A percentile compares a stretch with the other conserved stretches of the same genome.
Evolutionary conservation across 2,113 vertebrate genomes (phyloP).

Genomic region (Silurus meridionalis): DNA sequence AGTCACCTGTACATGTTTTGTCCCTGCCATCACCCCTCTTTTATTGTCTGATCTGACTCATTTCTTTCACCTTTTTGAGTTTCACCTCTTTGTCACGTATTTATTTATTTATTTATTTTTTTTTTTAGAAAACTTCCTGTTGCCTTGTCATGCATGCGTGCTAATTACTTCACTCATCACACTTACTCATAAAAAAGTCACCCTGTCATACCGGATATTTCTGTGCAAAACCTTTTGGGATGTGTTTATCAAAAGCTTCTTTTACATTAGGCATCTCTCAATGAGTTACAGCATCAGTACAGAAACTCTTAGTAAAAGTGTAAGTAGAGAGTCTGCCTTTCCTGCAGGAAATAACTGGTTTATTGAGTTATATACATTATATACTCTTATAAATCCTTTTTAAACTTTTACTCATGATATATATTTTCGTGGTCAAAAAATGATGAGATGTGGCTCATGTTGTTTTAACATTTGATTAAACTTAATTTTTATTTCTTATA

Average conservation of each 20-base stretch:
- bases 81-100: background rate
- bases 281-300: background rate
- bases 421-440: background rate
- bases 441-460: background rate
- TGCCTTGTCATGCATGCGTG: background rate
- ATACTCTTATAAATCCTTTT: too few relatives aligned
- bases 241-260: constrained; percentile 7
- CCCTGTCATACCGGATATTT: constrained; percentile 41
- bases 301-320: background rate
- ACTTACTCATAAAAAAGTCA: constrained; percentile 11
- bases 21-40: background rate
- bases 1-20: background rate
- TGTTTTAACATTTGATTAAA: background rate
- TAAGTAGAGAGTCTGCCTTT: background rate
- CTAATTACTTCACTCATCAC: constrained; percentile 5
- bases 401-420: background rate
- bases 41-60: background rate
- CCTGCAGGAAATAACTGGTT: background rate
- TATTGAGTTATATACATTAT: background rate
- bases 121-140: background rate
- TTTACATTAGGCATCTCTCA: background rate
- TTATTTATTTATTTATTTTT: constrained; percentile 1
- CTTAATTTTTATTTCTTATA: background rate
- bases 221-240: constrained; percentile 4
- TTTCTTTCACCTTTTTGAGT: background rate